Evolutionary conservation across 2,113 vertebrate genomes (phyloP).

Genomic region (Phocoena sinus): DNA sequence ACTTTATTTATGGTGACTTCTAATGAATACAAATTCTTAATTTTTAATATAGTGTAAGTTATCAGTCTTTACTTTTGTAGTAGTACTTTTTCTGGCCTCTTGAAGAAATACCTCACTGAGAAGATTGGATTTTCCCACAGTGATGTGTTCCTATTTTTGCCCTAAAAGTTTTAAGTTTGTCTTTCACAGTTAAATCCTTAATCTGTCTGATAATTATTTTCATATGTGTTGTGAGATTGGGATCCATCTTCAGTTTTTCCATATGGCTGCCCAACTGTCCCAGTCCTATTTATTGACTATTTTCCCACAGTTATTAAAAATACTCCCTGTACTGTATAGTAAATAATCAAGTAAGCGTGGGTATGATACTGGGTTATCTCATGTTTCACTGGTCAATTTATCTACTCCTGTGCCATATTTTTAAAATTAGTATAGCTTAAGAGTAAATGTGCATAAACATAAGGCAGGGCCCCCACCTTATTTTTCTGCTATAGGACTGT

Average conservation of each 20-base stretch:
- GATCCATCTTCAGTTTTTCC: background rate
- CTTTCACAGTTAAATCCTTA: background rate
- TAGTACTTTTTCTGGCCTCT: background rate
- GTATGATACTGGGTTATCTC: background rate
- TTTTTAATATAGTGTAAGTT: background rate
- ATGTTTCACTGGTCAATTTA: background rate
- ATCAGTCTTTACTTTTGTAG: background rate
- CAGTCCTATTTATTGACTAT: background rate
- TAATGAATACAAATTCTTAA: background rate
- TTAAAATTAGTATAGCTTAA: background rate
- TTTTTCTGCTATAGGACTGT: background rate
- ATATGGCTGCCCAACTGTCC: background rate
- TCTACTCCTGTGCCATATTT: background rate
- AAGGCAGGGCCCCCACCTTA: background rate
- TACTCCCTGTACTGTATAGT: background rate
- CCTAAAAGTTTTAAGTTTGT: background rate
- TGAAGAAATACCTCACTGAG: background rate
- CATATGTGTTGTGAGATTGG: background rate
- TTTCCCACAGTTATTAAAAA: background rate
- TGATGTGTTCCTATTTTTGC: background rate
- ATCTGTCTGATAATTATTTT: conserved; percentile 4
- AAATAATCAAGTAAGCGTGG: background rate
- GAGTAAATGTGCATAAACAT: background rate
- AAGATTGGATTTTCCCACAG: background rate
- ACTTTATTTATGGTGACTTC: background rate